Base-by-base conservation (phyloP, 2,888 invertebrate species). In the Clostera curtula region DNA sequence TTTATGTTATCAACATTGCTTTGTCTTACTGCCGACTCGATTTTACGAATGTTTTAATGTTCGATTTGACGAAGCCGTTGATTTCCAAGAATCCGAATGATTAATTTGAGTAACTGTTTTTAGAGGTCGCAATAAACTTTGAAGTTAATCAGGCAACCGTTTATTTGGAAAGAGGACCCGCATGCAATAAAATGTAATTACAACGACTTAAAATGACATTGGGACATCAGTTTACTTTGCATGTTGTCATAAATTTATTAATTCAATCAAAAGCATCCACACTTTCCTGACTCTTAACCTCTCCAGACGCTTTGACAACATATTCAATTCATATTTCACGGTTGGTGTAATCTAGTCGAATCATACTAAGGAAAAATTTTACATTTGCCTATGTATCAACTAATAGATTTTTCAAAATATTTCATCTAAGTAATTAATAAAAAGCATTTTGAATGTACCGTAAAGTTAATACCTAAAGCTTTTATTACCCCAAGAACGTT, bases 111-210 rank as follows among this genome's bases (percentile, higher is more conserved):
- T 25, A 33, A 42, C 47, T 29, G 50, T 53, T 48, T 39, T 33
- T 31, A 28, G 29, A 38, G 38, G 36, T 43, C 29, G 46, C 35
- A 48, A 45, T 58, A 55, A 60, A 59, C 50, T 32, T 20, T 44
- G 44, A 38, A 43, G 41, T 39, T 56, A 56, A 67, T 58, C 52
- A 57, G 49, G 56, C 52, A 40, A 49, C 52, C 43, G 40, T 36
- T 34, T 41, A 48, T 51, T 55, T 57, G n/a, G n/a, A n/a, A 57
- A 64, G 63, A 45, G 46, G 40, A 51, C 67, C 69, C 67, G 65
- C 62, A 69, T 71, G 63, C 48, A 47, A 49, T 56, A 62, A 67
- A 65, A 58, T 58, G 58, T 56, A 65, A 67, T 72, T 65, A 67
- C 64, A 63, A 51, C 47, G 50, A 64, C 59, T 67, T 62, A 62